These are phyloP conservation scores for Poecile montanus DNA, from an alignment of 2,797 vertebrate species.

Conservation along the genomic window DNA sequence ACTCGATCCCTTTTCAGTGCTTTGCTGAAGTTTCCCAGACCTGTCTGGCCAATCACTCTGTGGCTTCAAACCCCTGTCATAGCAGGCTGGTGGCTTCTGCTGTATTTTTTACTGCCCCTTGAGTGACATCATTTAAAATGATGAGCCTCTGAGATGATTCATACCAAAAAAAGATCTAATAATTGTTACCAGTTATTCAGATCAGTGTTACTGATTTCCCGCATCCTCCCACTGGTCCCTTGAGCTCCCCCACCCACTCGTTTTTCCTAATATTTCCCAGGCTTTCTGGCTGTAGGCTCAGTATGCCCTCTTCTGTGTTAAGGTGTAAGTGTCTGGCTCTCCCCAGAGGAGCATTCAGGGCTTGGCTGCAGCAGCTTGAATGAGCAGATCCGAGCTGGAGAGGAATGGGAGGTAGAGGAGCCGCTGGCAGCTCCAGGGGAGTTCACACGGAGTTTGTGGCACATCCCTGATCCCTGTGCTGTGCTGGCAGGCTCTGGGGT, in stretches of 20 bases:
- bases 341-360: neutral
- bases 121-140: constrained; percentile 31
- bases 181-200: constrained; percentile 63
- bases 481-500: neutral
- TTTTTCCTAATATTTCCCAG: constrained; percentile 46
- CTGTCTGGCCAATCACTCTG: neutral
- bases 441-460: fast-evolving
- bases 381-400: neutral
- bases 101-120: neutral
- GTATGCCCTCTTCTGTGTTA: neutral
- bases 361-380: neutral
- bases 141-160: constrained; percentile 49
- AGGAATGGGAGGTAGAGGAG: neutral
- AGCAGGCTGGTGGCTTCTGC: neutral
- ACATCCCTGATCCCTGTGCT: neutral
- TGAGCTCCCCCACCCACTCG: constrained; percentile 37
- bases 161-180: constrained; percentile 50
- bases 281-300: neutral
- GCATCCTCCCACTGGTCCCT: constrained; percentile 59
- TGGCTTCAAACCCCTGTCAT: neutral
- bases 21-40: neutral
- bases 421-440: neutral
- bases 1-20: neutral
- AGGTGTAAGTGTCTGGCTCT: neutral
- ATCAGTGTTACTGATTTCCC: constrained; percentile 47